Evolutionary conservation across 2,888 invertebrate species (phyloP).

Genomic region (Brachylomia viminalis): DNA sequence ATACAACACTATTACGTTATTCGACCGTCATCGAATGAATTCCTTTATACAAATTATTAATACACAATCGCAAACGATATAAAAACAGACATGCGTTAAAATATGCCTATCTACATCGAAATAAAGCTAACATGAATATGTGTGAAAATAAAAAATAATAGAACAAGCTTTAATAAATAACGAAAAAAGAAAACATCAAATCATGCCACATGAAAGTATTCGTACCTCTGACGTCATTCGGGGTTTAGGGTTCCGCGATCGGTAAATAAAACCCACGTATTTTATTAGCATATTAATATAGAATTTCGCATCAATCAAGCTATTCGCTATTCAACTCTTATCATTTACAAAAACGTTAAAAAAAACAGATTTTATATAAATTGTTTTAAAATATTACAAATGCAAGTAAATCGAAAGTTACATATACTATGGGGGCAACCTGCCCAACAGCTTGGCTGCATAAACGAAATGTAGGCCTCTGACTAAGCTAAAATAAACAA

Average conservation of each 20-base stretch:
- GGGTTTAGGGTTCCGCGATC: constrained; percentile 61
- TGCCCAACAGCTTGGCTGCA: constrained; percentile 59
- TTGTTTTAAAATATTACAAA: constrained; percentile 60
- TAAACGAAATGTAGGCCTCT: constrained; percentile 33
- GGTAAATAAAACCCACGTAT: constrained; percentile 72
- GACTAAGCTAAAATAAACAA: constrained; percentile 20
- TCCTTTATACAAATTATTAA: constrained; percentile 1
- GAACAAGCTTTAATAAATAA: constrained; percentile 56
- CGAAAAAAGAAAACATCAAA: constrained; percentile 70
- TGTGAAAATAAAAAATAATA: constrained; percentile 76
- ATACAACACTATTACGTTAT: neutral
- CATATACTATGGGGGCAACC: constrained; percentile 20
- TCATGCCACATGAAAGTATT: constrained; percentile 77
- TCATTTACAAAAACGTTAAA: constrained; percentile 61
- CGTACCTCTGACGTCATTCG: constrained; percentile 75
- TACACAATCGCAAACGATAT: constrained; percentile 30
- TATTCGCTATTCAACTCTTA: constrained; percentile 70
- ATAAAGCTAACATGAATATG: constrained; percentile 82
- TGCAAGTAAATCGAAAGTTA: constrained; percentile 55
- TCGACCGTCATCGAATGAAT: neutral
- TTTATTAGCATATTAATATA: constrained; percentile 86
- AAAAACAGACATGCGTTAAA: constrained; percentile 64
- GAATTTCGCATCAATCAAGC: constrained; percentile 82
- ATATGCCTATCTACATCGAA: constrained; percentile 52
- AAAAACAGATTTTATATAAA: constrained; percentile 39